phyloP scores from a whole-genome alignment of 1,140 invertebrate species.

The Pinna nobilis region DNA sequence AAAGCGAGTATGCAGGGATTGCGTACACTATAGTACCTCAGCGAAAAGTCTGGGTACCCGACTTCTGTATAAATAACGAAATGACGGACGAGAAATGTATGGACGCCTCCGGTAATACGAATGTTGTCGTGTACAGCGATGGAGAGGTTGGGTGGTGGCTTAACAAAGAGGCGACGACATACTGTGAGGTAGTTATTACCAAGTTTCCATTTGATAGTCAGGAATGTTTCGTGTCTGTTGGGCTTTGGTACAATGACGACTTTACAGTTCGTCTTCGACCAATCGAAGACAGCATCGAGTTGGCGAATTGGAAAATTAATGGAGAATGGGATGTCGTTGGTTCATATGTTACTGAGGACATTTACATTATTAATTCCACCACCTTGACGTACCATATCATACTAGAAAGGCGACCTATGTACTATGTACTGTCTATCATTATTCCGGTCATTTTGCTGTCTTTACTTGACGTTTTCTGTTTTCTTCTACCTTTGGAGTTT shows the following conservation, averaged over 20 bases:
- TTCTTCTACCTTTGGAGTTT: constrained; percentile 41
- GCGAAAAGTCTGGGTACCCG: constrained; percentile 13
- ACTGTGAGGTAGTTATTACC: constrained; percentile 14
- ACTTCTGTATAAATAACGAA: constrained; percentile 19
- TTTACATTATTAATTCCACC: constrained; percentile 14
- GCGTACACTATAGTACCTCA: background rate
- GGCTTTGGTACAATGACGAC: constrained; percentile 24
- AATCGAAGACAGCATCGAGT: background rate
- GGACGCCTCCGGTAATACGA: background rate
- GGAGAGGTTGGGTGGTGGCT: background rate
- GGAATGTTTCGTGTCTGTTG: constrained; percentile 12
- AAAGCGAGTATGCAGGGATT: background rate
- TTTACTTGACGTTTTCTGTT: constrained; percentile 32
- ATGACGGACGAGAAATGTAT: constrained; percentile 16
- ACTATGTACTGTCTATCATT: constrained; percentile 32
- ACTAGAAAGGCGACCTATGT: constrained; percentile 32
- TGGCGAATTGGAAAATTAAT: constrained; percentile 1
- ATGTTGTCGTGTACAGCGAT: background rate
- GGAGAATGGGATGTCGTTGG: constrained; percentile 24
- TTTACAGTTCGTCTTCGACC: background rate
- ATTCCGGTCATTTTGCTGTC: constrained; percentile 40
- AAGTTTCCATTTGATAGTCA: constrained; percentile 31
- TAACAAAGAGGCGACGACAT: background rate
- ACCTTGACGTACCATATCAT: constrained; percentile 15
- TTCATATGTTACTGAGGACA: background rate